A percentile compares a stretch with the other conserved stretches of the same genome.
These are phyloP conservation scores for Oryzias celebensis DNA, from an alignment of 2,113 vertebrate species.

Conservation along the genomic window DNA sequence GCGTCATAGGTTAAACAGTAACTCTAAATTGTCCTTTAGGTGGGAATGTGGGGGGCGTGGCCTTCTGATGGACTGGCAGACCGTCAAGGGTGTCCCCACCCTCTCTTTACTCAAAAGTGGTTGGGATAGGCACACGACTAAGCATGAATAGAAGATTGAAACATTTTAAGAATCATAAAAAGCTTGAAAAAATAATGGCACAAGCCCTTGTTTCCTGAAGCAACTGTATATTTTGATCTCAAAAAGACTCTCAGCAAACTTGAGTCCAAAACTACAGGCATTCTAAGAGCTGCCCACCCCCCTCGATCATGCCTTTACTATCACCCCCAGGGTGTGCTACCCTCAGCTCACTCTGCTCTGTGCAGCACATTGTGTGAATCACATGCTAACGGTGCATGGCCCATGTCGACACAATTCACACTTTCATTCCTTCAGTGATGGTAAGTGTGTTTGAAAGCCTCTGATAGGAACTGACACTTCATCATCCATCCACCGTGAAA, in stretches of 20 bases:
- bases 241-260: background rate
- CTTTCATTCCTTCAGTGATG: conserved; percentile 30
- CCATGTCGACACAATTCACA: conserved; percentile 36
- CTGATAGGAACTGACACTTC: conserved; percentile 33
- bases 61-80: no score
- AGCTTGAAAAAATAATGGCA: no score
- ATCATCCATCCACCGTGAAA: background rate
- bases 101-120: no score
- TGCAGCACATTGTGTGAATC: conserved; percentile 52
- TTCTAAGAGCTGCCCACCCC: background rate
- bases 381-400: conserved; percentile 36
- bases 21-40: no score
- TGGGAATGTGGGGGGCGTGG: no score
- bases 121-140: no score
- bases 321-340: conserved; percentile 22
- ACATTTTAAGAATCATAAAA: no score
- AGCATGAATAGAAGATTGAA: no score
- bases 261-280: conserved; percentile 1
- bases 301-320: conserved; percentile 15
- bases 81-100: no score
- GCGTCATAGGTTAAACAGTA: no score
- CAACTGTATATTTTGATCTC: no score
- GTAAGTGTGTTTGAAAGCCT: conserved; percentile 35
- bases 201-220: no score
- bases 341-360: conserved; percentile 6